phyloP scores from a whole-genome alignment of 2,113 vertebrate species.

The Neomonachus schauinslandi region DNA sequence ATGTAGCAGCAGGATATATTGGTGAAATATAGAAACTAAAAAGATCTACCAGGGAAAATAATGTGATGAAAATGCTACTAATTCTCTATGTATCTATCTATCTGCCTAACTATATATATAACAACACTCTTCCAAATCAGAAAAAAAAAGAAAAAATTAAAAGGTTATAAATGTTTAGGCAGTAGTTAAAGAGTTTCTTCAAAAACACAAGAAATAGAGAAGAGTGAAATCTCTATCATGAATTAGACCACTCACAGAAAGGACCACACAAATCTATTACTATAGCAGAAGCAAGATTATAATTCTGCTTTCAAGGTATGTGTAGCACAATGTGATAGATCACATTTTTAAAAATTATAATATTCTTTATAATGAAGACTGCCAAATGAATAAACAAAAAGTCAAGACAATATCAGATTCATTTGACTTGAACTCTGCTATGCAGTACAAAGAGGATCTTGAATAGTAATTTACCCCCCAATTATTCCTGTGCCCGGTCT shows the following conservation, averaged over 20 bases:
- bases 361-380: neutral
- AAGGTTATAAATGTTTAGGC: neutral
- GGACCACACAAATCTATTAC: neutral
- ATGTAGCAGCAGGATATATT: neutral
- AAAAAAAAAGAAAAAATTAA: neutral
- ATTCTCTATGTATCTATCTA: neutral
- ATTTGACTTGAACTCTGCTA: neutral
- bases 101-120: neutral
- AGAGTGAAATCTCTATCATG: neutral
- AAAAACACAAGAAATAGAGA: neutral
- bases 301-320: neutral
- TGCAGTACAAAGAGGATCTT: neutral
- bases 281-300: neutral
- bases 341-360: neutral
- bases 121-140: neutral
- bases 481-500: neutral
- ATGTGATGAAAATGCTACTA: neutral
- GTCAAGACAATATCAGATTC: neutral
- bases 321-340: neutral
- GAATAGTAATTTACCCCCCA: neutral
- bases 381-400: neutral
- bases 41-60: neutral
- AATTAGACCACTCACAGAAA: neutral
- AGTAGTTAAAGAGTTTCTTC: neutral
- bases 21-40: neutral